These are phyloP conservation scores for Paraescarpia echinospica DNA, from an alignment of 1,140 invertebrate genomes.

Conservation along the genomic window DNA sequence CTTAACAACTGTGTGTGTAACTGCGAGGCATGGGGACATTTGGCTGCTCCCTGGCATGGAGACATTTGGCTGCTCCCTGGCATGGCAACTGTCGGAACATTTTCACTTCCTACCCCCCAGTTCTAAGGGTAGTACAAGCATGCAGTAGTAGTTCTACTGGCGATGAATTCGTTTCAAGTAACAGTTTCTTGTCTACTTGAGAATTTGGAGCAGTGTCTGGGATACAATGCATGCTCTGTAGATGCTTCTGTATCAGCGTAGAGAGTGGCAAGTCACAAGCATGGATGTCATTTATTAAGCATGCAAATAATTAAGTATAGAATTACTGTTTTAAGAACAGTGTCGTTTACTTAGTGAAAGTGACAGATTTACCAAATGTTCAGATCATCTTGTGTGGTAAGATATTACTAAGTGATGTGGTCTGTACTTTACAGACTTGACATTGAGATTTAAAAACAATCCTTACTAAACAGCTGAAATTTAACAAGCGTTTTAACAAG, in stretches of 20 bases:
- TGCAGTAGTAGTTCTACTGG: not conserved
- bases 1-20: not conserved
- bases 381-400: not conserved
- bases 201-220: not conserved
- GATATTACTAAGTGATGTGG: not conserved
- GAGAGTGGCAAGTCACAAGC: not conserved
- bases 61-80: not conserved
- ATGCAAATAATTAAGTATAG: not conserved
- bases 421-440: not conserved
- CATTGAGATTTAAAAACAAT: not conserved
- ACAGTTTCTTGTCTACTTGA: not conserved
- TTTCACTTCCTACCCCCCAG: not conserved
- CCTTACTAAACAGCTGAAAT: too few relatives aligned
- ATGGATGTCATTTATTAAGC: constrained; percentile 1
- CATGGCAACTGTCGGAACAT: not conserved
- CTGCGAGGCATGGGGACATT: not conserved
- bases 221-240: not conserved
- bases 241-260: not conserved
- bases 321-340: constrained; percentile 10
- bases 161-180: not conserved
- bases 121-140: not conserved
- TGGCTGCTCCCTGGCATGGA: not conserved
- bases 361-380: not conserved
- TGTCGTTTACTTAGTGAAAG: not conserved
- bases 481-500: too few relatives aligned